phyloP scores from a whole-genome alignment of 2,113 vertebrate species.

The Charadrius vociferus region DNA sequence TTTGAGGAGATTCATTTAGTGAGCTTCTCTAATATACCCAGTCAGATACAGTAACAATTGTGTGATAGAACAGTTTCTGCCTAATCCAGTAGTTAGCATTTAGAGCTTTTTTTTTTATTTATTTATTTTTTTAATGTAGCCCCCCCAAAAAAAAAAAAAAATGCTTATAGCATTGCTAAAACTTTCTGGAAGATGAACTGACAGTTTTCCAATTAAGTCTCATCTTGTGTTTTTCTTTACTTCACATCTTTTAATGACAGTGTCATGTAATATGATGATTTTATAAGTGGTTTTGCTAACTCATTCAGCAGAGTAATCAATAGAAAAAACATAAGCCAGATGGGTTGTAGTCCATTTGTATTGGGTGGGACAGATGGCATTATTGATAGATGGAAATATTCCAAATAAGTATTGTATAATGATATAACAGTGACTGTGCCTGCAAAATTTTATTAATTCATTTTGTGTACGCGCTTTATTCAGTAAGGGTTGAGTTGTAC shows the following conservation, averaged over 20 bases:
- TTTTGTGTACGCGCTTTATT: neutral
- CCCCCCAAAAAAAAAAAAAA: neutral
- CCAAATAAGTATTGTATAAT: constrained; percentile 76
- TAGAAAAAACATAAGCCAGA: constrained; percentile 71
- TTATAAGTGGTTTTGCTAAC: constrained; percentile 70
- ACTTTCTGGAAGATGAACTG: constrained; percentile 68
- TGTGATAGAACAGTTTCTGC: neutral
- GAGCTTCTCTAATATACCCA: neutral
- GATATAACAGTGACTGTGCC: constrained; percentile 58
- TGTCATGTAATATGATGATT: constrained; percentile 70
- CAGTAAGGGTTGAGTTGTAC: neutral
- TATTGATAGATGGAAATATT: constrained; percentile 79
- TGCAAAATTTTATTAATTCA: constrained; percentile 65
- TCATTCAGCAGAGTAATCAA: constrained; percentile 77
- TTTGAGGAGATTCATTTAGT: neutral
- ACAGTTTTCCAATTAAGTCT: constrained; percentile 75
- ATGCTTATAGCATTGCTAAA: constrained; percentile 48
- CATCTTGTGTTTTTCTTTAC: constrained; percentile 73
- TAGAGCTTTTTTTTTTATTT: neutral
- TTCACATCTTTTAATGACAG: constrained; percentile 69
- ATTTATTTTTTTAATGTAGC: neutral
- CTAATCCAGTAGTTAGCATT: constrained; percentile 36
- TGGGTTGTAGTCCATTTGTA: constrained; percentile 76
- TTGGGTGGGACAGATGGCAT: constrained; percentile 77
- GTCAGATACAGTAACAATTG: neutral